Evolutionary conservation across 2,113 vertebrate species (phyloP).

Genomic region (Trichechus manatus): DNA sequence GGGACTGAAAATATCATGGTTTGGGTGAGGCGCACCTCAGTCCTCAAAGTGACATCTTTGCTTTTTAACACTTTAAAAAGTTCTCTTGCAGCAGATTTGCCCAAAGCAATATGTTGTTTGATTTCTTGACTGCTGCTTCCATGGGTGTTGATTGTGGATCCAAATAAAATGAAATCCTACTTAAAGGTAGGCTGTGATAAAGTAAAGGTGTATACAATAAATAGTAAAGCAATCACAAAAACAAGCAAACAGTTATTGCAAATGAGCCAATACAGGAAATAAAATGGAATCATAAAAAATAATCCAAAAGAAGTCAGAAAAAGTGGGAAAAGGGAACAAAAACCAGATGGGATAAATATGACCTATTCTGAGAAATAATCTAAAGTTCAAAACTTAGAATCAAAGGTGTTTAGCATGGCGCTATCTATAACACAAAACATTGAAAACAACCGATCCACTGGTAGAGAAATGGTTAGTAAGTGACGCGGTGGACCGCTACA

Average conservation of each 20-base stretch:
- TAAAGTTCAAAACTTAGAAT: constrained; percentile 39
- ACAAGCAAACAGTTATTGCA: background rate
- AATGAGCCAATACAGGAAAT: constrained; percentile 39
- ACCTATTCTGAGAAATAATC: constrained; percentile 3
- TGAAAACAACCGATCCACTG: background rate
- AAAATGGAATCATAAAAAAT: constrained; percentile 1
- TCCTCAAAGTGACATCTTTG: too few relatives aligned
- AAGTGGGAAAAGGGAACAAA: background rate
- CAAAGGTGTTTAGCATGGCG: background rate
- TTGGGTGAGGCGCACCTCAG: too few relatives aligned
- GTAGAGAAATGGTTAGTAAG: background rate
- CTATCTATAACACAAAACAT: background rate
- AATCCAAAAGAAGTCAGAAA: constrained; percentile 7
- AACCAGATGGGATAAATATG: constrained; percentile 28
- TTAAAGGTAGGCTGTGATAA: background rate
- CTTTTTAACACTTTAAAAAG: too few relatives aligned
- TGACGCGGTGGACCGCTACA: background rate
- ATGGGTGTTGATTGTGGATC: too few relatives aligned
- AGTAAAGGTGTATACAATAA: background rate
- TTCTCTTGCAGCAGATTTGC: too few relatives aligned
- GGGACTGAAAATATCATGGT: too few relatives aligned
- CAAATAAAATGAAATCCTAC: too few relatives aligned
- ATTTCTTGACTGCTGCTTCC: too few relatives aligned
- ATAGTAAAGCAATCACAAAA: background rate
- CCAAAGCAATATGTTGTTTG: too few relatives aligned